Evolutionary conservation across 1,140 invertebrate species (phyloP).

Genomic region (Lysiphlebus fabarum): DNA sequence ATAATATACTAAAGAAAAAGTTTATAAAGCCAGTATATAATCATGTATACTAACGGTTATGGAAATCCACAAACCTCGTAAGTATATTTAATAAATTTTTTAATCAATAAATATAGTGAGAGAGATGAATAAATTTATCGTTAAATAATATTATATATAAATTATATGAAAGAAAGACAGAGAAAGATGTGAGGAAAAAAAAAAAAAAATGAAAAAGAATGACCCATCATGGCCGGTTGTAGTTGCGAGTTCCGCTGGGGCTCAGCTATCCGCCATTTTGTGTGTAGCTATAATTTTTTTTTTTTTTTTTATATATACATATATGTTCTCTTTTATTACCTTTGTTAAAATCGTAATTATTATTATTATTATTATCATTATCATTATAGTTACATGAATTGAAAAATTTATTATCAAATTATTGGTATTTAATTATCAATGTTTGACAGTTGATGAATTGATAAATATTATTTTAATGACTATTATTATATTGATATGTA

Average conservation of each 20-base stretch:
- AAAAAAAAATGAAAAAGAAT: background rate
- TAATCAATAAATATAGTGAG: background rate
- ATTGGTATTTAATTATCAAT: too few relatives aligned
- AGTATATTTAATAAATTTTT: constrained; percentile 25
- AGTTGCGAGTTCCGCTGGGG: background rate
- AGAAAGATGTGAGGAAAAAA: background rate
- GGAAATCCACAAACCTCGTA: constrained; percentile 46
- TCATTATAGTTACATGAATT: too few relatives aligned
- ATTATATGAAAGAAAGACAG: background rate
- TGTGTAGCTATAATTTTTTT: constrained; percentile 21
- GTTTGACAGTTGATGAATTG: too few relatives aligned
- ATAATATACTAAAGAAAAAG: background rate
- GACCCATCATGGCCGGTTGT: constrained; percentile 15
- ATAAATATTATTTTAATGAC: too few relatives aligned
- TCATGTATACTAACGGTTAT: constrained; percentile 50
- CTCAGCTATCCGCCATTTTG: constrained; percentile 29
- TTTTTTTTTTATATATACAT: constrained; percentile 4
- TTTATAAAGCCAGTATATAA: constrained; percentile 11
- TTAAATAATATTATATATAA: background rate
- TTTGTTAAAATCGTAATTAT: too few relatives aligned
- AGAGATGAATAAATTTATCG: too few relatives aligned
- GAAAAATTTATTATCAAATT: too few relatives aligned
- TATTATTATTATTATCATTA: too few relatives aligned
- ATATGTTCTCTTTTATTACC: background rate
- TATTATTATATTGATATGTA: too few relatives aligned